Evolutionary conservation across 2,113 vertebrate species (phyloP).

Genomic region (Dunckerocampus dactyliophorus): DNA sequence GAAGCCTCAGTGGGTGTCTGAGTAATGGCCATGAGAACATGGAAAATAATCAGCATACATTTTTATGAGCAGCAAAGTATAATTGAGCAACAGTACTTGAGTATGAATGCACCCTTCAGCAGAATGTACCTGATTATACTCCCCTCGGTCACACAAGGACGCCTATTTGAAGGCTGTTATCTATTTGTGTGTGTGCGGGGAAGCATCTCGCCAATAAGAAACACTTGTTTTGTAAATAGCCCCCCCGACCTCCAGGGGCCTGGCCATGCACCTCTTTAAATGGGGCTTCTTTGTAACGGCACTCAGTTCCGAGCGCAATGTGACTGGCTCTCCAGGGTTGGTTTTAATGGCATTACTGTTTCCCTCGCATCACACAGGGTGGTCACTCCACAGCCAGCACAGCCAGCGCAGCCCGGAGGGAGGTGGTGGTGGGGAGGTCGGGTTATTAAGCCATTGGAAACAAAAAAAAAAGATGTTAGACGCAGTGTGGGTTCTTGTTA

Average conservation of each 20-base stretch:
- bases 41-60: constrained; percentile 1
- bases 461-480: neutral
- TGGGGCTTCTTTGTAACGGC: constrained; percentile 41
- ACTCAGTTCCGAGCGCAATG: constrained; percentile 36
- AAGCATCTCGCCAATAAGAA: constrained; percentile 56
- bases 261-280: constrained; percentile 49
- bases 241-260: constrained; percentile 56
- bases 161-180: constrained; percentile 49
- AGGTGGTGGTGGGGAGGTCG: neutral
- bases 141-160: constrained; percentile 53
- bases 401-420: constrained; percentile 5
- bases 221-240: constrained; percentile 68
- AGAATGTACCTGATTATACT: constrained; percentile 59
- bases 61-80: constrained; percentile 13
- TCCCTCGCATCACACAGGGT: constrained; percentile 26
- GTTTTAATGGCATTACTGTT: constrained; percentile 58
- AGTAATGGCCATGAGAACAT: constrained; percentile 15
- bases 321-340: constrained; percentile 48
- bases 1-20: constrained; percentile 14
- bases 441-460: neutral
- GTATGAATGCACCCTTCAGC: constrained; percentile 14
- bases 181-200: constrained; percentile 58
- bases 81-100: constrained; percentile 1
- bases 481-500: neutral
- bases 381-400: constrained; percentile 54